Evolutionary conservation across 2,113 vertebrate genomes (phyloP).

Genomic region (Uropsilus gracilis): DNA sequence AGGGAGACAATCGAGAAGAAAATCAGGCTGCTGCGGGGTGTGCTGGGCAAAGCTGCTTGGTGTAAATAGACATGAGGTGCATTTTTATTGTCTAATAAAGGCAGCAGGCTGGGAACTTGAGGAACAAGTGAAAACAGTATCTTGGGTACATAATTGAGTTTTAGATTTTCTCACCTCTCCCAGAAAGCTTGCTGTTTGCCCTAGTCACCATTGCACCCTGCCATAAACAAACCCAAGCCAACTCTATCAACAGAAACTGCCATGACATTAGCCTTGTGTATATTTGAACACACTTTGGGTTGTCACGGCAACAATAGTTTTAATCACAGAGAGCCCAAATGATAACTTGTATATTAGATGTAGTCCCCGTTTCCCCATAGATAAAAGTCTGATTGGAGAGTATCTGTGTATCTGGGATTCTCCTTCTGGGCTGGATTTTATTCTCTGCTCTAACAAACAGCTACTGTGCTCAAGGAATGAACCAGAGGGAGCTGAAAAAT

Average conservation of each 20-base stretch:
- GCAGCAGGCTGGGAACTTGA: conserved; percentile 26
- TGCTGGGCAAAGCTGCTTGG: not conserved
- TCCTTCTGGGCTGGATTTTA: conserved; percentile 78
- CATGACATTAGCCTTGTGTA: not conserved
- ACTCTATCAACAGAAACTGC: conserved; percentile 37
- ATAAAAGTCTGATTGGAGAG: conserved; percentile 78
- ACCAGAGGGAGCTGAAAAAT: conserved; percentile 48
- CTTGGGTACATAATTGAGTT: conserved; percentile 47
- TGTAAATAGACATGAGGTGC: not conserved
- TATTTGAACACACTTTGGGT: conserved; percentile 27
- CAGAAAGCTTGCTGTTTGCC: not conserved
- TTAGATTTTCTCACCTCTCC: not conserved
- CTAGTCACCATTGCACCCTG: not conserved
- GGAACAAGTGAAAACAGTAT: conserved; percentile 52
- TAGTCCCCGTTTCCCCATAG: conserved; percentile 79
- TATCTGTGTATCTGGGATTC: conserved; percentile 69
- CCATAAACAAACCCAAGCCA: conserved; percentile 46
- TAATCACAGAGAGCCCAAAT: conserved; percentile 82
- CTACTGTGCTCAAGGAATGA: conserved; percentile 60
- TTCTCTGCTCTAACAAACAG: conserved; percentile 68
- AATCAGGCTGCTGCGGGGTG: not conserved
- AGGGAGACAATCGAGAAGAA: conserved; percentile 24
- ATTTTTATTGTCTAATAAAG: conserved; percentile 54
- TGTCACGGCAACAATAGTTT: conserved; percentile 74
- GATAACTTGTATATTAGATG: conserved; percentile 81